Evolutionary conservation across 2,888 invertebrate species (phyloP).

Genomic region (Scotopteryx bipunctaria): DNA sequence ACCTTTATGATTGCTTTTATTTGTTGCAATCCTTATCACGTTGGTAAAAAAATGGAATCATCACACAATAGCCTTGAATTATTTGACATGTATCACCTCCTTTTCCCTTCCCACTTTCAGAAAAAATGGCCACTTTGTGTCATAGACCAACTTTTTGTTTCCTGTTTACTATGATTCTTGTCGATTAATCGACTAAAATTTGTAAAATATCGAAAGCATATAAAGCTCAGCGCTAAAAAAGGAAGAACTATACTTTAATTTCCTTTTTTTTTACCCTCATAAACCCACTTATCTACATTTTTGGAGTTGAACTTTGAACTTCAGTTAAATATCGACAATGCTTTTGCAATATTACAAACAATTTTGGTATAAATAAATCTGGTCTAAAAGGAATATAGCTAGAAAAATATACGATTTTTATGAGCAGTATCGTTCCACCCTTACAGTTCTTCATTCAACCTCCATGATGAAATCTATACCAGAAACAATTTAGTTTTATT

Average conservation of each 20-base stretch:
- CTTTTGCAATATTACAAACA: no score
- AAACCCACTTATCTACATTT: no score
- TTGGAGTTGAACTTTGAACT: no score
- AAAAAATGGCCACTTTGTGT: constrained; percentile 57
- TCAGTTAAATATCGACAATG: no score
- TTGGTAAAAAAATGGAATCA: constrained; percentile 78
- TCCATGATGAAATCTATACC: constrained; percentile 7
- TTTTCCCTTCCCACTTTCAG: constrained; percentile 70
- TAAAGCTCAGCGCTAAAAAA: background rate
- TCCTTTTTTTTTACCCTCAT: no score
- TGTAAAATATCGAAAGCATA: background rate
- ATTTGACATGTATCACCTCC: constrained; percentile 80
- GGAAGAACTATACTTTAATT: background rate
- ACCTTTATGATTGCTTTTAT: constrained; percentile 50
- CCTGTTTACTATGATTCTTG: constrained; percentile 11
- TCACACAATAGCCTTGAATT: constrained; percentile 79
- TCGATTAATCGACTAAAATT: constrained; percentile 39
- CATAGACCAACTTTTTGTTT: constrained; percentile 51
- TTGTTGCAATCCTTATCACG: constrained; percentile 76
- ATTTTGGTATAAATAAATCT: no score
- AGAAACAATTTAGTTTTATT: constrained; percentile 36
- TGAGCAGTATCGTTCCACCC: background rate
- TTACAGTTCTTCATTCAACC: constrained; percentile 1
- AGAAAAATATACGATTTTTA: background rate
- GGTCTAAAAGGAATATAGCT: no score